Percentiles rank a stretch among this genome's conserved stretches.
Conservation (phyloP, 2,113 vertebrate genomes). For the Austrofundulus limnaeus region DNA sequence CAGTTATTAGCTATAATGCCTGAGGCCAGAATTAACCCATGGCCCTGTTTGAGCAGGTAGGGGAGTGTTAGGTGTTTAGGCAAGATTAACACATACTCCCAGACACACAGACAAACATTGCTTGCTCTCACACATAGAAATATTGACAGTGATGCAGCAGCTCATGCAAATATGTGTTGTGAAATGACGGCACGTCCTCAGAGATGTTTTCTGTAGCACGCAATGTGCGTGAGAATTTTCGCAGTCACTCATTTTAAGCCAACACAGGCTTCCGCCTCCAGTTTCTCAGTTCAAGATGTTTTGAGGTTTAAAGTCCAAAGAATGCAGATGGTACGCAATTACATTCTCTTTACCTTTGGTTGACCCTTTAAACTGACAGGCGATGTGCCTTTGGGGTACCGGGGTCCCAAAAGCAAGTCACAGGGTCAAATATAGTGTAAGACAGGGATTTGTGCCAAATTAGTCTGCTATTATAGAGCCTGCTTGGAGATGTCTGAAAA, state of each 20-base stretch:
- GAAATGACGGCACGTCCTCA: constrained; percentile 21
- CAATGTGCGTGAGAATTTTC: constrained; percentile 36
- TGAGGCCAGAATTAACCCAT: constrained; percentile 79
- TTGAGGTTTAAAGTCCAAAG: constrained; percentile 61
- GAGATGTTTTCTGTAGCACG: constrained; percentile 27
- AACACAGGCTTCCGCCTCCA: constrained; percentile 37
- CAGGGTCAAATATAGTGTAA: constrained; percentile 71
- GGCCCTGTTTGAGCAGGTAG: constrained; percentile 81
- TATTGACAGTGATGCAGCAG: constrained; percentile 28
- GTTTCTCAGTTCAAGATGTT: constrained; percentile 59
- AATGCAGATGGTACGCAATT: constrained; percentile 68
- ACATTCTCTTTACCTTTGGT: constrained; percentile 66
- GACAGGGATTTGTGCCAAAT: constrained; percentile 76
- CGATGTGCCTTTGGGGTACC: constrained; percentile 67
- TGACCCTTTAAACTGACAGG: constrained; percentile 76
- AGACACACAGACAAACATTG: constrained; percentile 47
- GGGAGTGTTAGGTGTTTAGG: constrained; percentile 73
- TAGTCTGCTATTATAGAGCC: constrained; percentile 59
- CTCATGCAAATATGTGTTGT: constrained; percentile 31
- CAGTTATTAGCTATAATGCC: constrained; percentile 74
- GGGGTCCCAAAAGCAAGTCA: constrained; percentile 60
- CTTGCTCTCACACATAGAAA: constrained; percentile 39
- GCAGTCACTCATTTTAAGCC: constrained; percentile 12
- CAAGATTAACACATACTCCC: constrained; percentile 72
- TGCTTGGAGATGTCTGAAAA: constrained; percentile 40